Evolutionary conservation across 2,113 vertebrate genomes (phyloP).

Genomic region (Pseudolaguvia tuberculata): DNA sequence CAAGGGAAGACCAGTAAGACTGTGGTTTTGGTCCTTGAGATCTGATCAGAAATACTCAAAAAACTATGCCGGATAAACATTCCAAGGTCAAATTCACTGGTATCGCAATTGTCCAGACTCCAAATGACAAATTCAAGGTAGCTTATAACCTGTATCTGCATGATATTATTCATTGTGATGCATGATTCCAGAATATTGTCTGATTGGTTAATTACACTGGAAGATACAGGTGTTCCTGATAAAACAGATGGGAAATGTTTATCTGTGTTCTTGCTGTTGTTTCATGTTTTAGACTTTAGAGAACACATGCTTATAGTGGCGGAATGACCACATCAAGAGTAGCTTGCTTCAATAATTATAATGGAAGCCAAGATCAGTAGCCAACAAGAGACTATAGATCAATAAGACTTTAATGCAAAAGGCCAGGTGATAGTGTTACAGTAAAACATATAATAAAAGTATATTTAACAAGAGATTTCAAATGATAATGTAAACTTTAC

Average conservation of each 20-base stretch:
- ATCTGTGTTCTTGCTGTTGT: constrained; percentile 11
- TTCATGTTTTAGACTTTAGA: constrained; percentile 41
- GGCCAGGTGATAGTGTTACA: constrained; percentile 34
- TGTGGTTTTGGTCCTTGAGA: too few relatives aligned
- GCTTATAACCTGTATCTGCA: neutral
- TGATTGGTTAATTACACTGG: constrained; percentile 10
- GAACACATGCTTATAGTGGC: constrained; percentile 40
- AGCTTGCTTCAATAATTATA: constrained; percentile 56
- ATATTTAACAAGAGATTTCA: neutral
- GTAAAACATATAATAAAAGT: constrained; percentile 22
- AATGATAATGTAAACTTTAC: neutral
- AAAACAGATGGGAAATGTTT: neutral
- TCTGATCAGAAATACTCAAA: neutral
- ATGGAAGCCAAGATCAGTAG: constrained; percentile 55
- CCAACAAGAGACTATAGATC: constrained; percentile 52
- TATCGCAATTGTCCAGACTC: neutral
- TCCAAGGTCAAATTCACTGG: neutral
- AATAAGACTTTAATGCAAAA: constrained; percentile 47
- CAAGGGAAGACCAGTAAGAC: too few relatives aligned
- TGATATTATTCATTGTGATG: neutral
- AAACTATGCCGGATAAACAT: too few relatives aligned
- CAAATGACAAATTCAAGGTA: neutral
- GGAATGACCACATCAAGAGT: constrained; percentile 70
- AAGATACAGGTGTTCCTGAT: constrained; percentile 22
- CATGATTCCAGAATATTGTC: neutral